Evolutionary conservation across 1,140 invertebrate genomes (phyloP).

Genomic region (Zaprionus lachaisei): DNA sequence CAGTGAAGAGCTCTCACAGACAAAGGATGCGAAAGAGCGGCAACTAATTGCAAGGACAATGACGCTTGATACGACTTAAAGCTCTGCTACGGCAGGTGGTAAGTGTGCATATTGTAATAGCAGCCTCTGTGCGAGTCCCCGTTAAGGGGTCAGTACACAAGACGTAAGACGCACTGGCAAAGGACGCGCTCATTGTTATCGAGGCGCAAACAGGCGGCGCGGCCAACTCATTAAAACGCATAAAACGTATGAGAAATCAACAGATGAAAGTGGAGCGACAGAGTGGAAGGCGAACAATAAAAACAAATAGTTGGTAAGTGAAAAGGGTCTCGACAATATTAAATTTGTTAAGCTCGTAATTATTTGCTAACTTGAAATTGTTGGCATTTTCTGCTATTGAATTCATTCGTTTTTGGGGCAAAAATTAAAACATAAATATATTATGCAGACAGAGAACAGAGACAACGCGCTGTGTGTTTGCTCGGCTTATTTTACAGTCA

Average conservation of each 20-base stretch:
- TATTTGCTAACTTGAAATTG: constrained; percentile 71
- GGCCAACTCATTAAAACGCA: constrained; percentile 70
- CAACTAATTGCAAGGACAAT: constrained; percentile 79
- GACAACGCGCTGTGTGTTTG: constrained; percentile 66
- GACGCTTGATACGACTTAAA: constrained; percentile 68
- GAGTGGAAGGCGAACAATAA: not conserved
- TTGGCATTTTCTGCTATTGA: constrained; percentile 63
- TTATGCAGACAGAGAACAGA: constrained; percentile 75
- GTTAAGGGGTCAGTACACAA: constrained; percentile 26
- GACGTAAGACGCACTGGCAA: not conserved
- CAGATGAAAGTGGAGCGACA: constrained; percentile 37
- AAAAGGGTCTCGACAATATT: constrained; percentile 64
- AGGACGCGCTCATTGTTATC: constrained; percentile 67
- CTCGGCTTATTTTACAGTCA: constrained; percentile 78
- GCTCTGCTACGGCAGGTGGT: constrained; percentile 42
- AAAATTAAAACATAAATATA: constrained; percentile 77
- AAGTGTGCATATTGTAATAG: constrained; percentile 50
- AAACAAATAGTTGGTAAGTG: not conserved
- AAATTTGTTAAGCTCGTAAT: constrained; percentile 81
- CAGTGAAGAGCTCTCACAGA: constrained; percentile 43
- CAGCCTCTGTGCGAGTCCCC: constrained; percentile 40
- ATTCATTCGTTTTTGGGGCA: constrained; percentile 21
- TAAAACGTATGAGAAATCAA: constrained; percentile 75
- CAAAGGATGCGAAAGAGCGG: constrained; percentile 45
- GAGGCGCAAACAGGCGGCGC: constrained; percentile 49